A percentile compares a stretch with the other conserved stretches of the same genome.
Evolutionary conservation across 2,113 vertebrate genomes (phyloP).

Genomic region (Ceratotherium simum): DNA sequence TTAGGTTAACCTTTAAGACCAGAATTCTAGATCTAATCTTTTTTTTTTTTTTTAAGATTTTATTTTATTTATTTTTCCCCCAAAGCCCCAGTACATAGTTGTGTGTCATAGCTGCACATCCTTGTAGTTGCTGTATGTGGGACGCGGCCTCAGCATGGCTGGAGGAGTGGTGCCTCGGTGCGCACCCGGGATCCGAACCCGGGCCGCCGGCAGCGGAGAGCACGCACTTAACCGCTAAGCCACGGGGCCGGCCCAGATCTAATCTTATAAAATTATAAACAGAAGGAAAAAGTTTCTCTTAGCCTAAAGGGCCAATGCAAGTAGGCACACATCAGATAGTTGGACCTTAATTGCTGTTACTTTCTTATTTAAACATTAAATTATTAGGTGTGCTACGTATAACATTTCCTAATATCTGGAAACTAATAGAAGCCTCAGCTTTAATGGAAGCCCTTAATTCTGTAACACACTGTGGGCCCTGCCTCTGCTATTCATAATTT

Average conservation of each 20-base stretch:
- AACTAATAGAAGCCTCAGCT: neutral
- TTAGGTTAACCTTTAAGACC: conserved; percentile 27
- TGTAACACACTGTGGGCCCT: neutral
- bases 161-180: too few species aligned
- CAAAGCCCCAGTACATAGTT: too few species aligned
- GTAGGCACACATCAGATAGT: neutral
- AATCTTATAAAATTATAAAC: conserved; percentile 43
- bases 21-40: conserved; percentile 44
- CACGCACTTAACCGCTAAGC: too few species aligned
- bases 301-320: neutral
- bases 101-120: too few species aligned
- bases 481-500: neutral
- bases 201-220: too few species aligned
- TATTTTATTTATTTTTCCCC: too few species aligned
- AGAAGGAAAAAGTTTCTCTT: neutral
- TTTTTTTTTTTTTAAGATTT: too few species aligned
- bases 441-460: conserved; percentile 39
- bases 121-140: too few species aligned
- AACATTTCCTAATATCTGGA: conserved; percentile 41
- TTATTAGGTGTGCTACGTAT: neutral
- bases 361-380: conserved; percentile 43
- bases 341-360: neutral
- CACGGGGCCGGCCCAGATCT: too few species aligned
- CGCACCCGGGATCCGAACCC: too few species aligned
- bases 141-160: too few species aligned